Evolutionary conservation across 2,113 vertebrate genomes (phyloP).

Genomic region (Artemisiospiza belli): DNA sequence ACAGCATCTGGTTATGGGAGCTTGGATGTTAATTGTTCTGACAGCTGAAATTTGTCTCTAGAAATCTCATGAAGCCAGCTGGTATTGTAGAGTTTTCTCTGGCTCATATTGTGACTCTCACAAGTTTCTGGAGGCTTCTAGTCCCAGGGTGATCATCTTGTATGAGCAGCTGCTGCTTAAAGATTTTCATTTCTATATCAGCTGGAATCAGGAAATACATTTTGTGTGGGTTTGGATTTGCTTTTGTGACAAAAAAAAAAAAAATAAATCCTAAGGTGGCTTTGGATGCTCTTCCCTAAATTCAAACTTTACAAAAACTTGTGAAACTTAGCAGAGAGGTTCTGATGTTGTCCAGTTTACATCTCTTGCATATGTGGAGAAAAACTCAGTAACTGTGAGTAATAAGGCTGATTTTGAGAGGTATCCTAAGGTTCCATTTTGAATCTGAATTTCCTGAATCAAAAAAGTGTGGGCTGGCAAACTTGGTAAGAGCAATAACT

Average conservation of each 20-base stretch:
- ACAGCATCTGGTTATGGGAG: slow-evolving; percentile 44
- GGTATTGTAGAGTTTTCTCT: slow-evolving; percentile 32
- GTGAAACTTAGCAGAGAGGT: not conserved
- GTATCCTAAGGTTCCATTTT: not conserved
- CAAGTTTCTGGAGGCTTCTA: slow-evolving; percentile 36
- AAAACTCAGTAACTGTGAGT: not conserved
- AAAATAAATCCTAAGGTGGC: not conserved
- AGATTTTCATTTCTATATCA: not conserved
- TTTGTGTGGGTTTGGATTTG: not conserved
- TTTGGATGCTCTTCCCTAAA: not conserved
- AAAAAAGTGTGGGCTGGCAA: not conserved
- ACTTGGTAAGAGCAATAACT: not conserved
- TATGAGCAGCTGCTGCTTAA: slow-evolving; percentile 4
- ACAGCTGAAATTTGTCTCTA: slow-evolving; percentile 43
- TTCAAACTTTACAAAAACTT: not conserved
- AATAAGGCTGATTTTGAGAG: not conserved
- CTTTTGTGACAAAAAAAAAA: not conserved
- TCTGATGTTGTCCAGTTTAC: not conserved
- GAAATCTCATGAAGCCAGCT: slow-evolving; percentile 33
- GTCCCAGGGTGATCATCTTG: slow-evolving; percentile 15
- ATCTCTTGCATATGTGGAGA: not conserved
- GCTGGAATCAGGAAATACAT: not conserved
- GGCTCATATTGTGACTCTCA: slow-evolving; percentile 10
- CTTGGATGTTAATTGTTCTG: slow-evolving; percentile 44
- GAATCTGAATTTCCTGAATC: not conserved